Percentiles rank a stretch among this genome's conserved stretches.
Evolutionary conservation across 1,140 invertebrate species (phyloP).

Genomic region (Orchesella cincta): DNA sequence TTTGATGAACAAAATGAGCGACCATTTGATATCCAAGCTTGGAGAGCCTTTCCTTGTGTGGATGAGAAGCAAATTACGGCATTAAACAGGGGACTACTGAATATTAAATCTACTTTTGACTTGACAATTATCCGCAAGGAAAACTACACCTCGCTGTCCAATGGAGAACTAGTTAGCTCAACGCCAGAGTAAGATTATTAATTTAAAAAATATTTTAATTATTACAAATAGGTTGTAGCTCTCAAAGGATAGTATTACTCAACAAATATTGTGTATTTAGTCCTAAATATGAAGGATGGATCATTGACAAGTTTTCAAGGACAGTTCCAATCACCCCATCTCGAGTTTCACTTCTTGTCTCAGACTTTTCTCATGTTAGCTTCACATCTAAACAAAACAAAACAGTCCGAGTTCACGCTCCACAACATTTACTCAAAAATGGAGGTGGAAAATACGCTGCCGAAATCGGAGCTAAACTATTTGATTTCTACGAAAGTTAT

Average conservation of each 20-base stretch:
- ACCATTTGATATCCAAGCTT: slow-evolving; percentile 59
- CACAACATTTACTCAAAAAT: slow-evolving; percentile 13
- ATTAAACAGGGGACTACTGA: too few relatives aligned
- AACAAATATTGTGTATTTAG: slow-evolving; percentile 53
- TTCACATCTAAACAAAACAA: neutral
- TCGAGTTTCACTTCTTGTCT: slow-evolving; percentile 63
- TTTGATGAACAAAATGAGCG: neutral
- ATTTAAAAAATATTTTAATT: too few relatives aligned
- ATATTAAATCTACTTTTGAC: slow-evolving; percentile 11
- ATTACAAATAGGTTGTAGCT: too few relatives aligned
- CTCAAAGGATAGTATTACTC: too few relatives aligned
- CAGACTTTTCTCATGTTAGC: slow-evolving; percentile 57
- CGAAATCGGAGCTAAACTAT: slow-evolving; percentile 2
- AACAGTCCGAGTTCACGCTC: slow-evolving; percentile 21
- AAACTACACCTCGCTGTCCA: slow-evolving; percentile 1
- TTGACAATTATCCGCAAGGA: neutral
- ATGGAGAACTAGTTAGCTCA: neutral
- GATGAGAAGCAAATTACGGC: too few relatives aligned
- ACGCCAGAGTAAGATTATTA: slow-evolving; percentile 23
- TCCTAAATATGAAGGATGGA: slow-evolving; percentile 50
- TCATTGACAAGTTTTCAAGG: slow-evolving; percentile 56
- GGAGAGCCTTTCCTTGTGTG: slow-evolving; percentile 55
- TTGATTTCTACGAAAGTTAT: slow-evolving; percentile 30
- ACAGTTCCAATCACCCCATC: slow-evolving; percentile 62
- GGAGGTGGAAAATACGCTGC: slow-evolving; percentile 26